These are phyloP conservation scores for Bugula neritina DNA, from an alignment of 2,888 invertebrate species.

Conservation along the genomic window DNA sequence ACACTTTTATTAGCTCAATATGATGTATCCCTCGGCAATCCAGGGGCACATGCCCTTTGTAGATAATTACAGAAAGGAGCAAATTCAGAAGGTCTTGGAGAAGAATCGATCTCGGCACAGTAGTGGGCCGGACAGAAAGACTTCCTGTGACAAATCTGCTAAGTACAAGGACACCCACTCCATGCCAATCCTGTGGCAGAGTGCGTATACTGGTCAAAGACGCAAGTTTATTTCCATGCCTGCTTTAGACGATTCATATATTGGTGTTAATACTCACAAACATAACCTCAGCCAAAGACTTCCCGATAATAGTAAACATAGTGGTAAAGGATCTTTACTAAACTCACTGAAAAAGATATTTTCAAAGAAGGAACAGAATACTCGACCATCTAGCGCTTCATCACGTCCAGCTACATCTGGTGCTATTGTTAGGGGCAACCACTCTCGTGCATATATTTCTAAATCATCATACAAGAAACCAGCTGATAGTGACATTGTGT, in stretches of 20 bases:
- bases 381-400: background rate
- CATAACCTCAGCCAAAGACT: background rate
- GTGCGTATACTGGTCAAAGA: background rate
- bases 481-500: conserved; percentile 6
- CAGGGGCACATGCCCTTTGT: conserved; percentile 26
- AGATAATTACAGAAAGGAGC: conserved; percentile 23
- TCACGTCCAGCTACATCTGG: background rate
- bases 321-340: conserved; percentile 2
- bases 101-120: conserved; percentile 10
- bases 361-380: conserved; percentile 4
- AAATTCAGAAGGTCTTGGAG: conserved; percentile 9
- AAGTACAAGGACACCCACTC: conserved; percentile 14
- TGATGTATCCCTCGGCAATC: conserved; percentile 27
- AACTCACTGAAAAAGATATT: conserved; percentile 7
- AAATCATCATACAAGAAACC: background rate
- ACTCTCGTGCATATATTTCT: background rate
- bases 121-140: conserved; percentile 23
- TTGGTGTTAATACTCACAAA: background rate
- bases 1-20: background rate
- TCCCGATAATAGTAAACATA: background rate
- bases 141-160: background rate
- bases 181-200: conserved; percentile 12
- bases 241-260: background rate
- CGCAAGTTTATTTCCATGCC: conserved; percentile 21
- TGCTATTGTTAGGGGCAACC: background rate